A percentile compares a stretch with the other conserved stretches of the same genome.
Conservation (phyloP, 2,888 invertebrate genomes). For the Drosophila neotestacea region DNA sequence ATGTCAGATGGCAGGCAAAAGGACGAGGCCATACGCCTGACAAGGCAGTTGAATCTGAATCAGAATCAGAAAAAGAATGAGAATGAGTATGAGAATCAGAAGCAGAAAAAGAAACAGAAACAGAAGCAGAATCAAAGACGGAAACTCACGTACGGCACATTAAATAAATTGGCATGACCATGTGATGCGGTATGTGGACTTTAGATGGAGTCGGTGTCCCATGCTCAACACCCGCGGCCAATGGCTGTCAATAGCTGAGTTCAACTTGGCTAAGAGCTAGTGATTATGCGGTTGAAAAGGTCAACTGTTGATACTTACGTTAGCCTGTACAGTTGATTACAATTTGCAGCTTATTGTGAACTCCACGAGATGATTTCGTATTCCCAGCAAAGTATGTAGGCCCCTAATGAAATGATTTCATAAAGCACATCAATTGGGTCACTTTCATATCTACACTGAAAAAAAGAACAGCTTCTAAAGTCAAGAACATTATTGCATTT, state of each 20-base stretch:
- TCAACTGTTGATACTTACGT: constrained; percentile 2
- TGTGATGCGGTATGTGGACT: constrained; percentile 53
- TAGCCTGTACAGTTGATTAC: neutral
- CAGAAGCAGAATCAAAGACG: constrained; percentile 41
- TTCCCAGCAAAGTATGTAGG: too few species aligned
- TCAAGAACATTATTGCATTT: too few species aligned
- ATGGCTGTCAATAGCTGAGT: neutral
- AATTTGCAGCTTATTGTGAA: neutral
- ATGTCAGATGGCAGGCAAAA: neutral
- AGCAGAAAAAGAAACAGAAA: neutral
- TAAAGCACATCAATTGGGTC: neutral
- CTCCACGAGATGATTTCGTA: neutral
- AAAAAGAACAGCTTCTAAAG: too few species aligned
- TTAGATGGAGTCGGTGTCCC: neutral
- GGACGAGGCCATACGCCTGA: constrained; percentile 8
- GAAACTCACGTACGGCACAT: constrained; percentile 75
- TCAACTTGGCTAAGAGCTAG: constrained; percentile 18
- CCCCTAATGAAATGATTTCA: too few species aligned
- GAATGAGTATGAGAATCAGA: constrained; percentile 19
- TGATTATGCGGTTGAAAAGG: constrained; percentile 24
- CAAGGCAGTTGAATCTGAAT: constrained; percentile 24
- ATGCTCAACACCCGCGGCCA: constrained; percentile 1
- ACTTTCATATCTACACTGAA: too few species aligned
- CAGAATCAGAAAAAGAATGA: constrained; percentile 5
- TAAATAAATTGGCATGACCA: constrained; percentile 74